A percentile compares a stretch with the other conserved stretches of the same genome.
These are phyloP conservation scores for Pararge aegeria DNA, from an alignment of 1,140 invertebrate genomes.

Conservation along the genomic window DNA sequence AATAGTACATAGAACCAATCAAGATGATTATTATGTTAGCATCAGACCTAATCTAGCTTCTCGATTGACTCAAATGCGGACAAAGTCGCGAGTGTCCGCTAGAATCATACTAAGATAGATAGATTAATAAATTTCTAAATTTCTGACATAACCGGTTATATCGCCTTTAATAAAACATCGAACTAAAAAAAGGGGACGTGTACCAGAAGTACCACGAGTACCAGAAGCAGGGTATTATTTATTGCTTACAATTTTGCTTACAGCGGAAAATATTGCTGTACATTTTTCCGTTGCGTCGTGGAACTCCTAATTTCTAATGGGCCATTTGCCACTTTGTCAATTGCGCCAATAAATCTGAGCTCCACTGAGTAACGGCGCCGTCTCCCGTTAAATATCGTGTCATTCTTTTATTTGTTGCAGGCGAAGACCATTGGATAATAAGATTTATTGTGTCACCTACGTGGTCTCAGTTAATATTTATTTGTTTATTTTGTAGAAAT, in stretches of 20 bases:
- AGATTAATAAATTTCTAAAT: too few species aligned
- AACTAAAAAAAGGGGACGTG: neutral
- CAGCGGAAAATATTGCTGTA: constrained; percentile 64
- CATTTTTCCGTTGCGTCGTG: constrained; percentile 63
- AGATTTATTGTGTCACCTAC: neutral
- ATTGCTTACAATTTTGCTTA: constrained; percentile 70
- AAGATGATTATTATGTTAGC: too few species aligned
- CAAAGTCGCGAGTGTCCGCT: too few species aligned
- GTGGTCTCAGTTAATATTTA: neutral
- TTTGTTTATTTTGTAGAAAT: neutral
- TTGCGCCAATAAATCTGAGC: constrained; percentile 68
- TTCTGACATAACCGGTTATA: too few species aligned
- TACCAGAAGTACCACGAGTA: neutral
- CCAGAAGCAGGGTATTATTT: constrained; percentile 46
- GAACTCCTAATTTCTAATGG: constrained; percentile 75
- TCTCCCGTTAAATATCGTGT: constrained; percentile 35
- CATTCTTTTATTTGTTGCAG: constrained; percentile 35
- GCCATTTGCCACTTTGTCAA: constrained; percentile 77
- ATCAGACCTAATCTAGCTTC: too few species aligned
- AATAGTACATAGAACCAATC: too few species aligned
- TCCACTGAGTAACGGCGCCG: constrained; percentile 32
- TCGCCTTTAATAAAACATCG: neutral
- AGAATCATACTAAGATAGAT: too few species aligned
- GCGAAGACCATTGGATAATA: constrained; percentile 10
- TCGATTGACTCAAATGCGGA: too few species aligned